Evolutionary conservation across 2,888 invertebrate species (phyloP), one percentile per base, ranked within the genome.

Genomic region (Andrena camellia): DNA sequence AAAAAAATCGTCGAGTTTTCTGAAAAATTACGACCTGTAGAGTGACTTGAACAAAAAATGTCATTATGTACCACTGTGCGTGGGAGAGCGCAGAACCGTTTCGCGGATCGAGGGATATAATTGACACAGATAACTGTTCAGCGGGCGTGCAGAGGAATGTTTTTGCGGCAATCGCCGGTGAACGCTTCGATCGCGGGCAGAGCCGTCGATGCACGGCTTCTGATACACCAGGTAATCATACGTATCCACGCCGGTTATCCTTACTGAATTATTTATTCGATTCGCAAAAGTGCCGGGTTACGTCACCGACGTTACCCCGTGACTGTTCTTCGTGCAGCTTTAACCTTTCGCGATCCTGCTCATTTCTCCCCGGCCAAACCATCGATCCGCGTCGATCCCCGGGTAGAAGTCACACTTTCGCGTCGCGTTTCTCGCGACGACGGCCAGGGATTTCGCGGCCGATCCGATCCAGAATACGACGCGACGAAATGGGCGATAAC

Each of bases 111-210:
- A 20, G 20, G 74, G 74, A 81, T 87, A 78, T 50, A 70, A 78
- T 81, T 71, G 64, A 78, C 85, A 75, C 62, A 54, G 69, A 85
- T 85, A 85, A 86, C 59, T 50, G 68, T 68, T 52, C 42, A 48
- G n/a, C 62, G 59, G 42, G 20, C 48, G 31, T 59, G 33, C 71
- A n/a, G 50, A 31, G 60, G 60, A 81, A 87, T 60, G 77, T 72
- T 72, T 72, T 75, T 35, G 42, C 60, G 60, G 73, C 66, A 50
- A 84, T 70, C 62, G 35, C 10, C n/a, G 62, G 8, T 50, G 70
- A 71, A 31, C 13, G 68, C 57, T 26, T 31, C 78, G 31, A 80
- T 62, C 70, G 29, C 20, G 17, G 50, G 29, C 33, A 10, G 80
- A 59, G 17, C 50, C 59, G 35, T 48, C 69, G 73, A 66, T 33